Percentiles rank a stretch among this genome's conserved stretches.
These are phyloP conservation scores for Cairina moschata DNA, from an alignment of 2,113 vertebrate species.

Conservation along the genomic window DNA sequence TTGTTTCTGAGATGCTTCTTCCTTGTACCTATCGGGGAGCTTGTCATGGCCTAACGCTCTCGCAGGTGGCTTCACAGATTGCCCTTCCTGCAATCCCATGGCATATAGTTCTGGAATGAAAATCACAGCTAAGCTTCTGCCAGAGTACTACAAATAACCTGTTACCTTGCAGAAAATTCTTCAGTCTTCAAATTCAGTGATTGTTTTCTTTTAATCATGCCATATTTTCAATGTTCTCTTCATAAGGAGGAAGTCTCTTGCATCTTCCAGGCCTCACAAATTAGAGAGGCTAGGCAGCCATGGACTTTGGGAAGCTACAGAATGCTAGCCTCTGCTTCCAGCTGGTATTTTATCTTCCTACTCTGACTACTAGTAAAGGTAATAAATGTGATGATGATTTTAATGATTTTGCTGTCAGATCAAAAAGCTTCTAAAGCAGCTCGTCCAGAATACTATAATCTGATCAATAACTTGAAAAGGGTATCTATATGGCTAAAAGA, in stretches of 20 bases:
- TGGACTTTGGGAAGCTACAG: not conserved
- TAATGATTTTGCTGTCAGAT: conserved; percentile 23
- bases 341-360: not conserved
- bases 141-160: not conserved
- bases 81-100: too few relatives aligned
- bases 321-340: not conserved
- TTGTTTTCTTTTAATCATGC: not conserved
- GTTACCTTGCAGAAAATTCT: not conserved
- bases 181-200: not conserved
- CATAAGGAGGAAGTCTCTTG: not conserved
- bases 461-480: conserved; percentile 27
- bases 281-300: not conserved
- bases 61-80: too few relatives aligned
- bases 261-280: not conserved
- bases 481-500: not conserved
- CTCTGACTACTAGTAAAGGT: not conserved
- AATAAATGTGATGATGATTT: not conserved
- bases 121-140: not conserved
- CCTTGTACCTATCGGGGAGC: not conserved
- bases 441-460: not conserved
- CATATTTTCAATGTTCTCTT: not conserved
- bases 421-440: not conserved
- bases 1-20: not conserved
- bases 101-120: too few relatives aligned
- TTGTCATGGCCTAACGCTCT: too few relatives aligned